Percentiles rank a stretch among this genome's conserved stretches.
Evolutionary conservation across 1,140 invertebrate species (phyloP).

Genomic region (Brachionus sp.): DNA sequence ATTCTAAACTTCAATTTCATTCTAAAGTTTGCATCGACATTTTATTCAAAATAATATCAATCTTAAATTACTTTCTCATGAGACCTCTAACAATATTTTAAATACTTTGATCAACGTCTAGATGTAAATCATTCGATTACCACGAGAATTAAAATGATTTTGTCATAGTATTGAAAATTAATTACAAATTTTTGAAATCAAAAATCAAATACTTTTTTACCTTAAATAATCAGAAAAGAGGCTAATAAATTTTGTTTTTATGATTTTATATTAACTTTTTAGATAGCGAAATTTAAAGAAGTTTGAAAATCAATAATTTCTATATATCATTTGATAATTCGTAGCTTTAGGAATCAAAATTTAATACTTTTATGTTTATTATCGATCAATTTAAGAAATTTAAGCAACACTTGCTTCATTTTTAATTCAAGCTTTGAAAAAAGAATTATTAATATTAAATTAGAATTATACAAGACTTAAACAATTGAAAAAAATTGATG

Average conservation of each 20-base stretch:
- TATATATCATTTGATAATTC: too few relatives aligned
- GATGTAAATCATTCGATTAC: neutral
- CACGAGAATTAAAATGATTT: neutral
- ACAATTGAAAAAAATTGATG: too few relatives aligned
- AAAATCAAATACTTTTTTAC: neutral
- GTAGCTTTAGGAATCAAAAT: too few relatives aligned
- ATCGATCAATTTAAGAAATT: too few relatives aligned
- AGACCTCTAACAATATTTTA: neutral
- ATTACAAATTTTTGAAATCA: neutral
- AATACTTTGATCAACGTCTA: neutral
- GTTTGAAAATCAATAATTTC: too few relatives aligned
- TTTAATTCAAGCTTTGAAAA: too few relatives aligned
- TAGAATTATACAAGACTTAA: too few relatives aligned
- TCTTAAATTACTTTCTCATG: neutral
- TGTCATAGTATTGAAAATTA: neutral
- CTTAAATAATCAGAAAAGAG: neutral
- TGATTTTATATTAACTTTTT: too few relatives aligned
- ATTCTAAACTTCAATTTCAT: neutral
- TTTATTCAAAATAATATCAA: neutral
- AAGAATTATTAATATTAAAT: too few relatives aligned
- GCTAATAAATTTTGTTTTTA: neutral
- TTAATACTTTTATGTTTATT: too few relatives aligned
- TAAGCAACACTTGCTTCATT: too few relatives aligned
- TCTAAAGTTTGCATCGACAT: neutral
- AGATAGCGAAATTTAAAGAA: too few relatives aligned